Evolutionary conservation across 2,113 vertebrate genomes (phyloP), one percentile per base, ranked within the genome.

Genomic region (Vimba vimba): DNA sequence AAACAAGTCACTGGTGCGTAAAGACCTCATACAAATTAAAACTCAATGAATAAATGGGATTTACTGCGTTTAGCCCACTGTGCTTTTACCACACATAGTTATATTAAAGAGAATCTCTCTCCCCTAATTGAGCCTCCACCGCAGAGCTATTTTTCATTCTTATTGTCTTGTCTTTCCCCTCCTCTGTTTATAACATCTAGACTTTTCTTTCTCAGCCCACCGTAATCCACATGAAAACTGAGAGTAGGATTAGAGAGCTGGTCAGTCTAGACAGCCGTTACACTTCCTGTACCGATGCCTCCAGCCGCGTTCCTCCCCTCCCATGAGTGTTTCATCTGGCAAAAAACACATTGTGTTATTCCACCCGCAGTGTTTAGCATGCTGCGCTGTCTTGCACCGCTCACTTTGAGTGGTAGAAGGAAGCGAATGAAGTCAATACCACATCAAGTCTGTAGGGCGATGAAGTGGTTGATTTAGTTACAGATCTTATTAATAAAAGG

Each of bases 231-330:
- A 77, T 82, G 73, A 47, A 87, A 39, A 64, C 59, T 76, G 86
- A 79, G 79, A 43, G 78, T 79, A 84, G 74, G 88, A 87, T 79
- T 76, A 87, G 79, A 85, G 75, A 76, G 33, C 57, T 80, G 86
- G 79, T 47, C 85, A 77, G 79, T 89, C 79, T 89, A 85, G 83
- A 86, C 77, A 86, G 50, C 47, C 47, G 36, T 85, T 84, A 86
- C 86, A 80, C 85, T 39, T 82, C 69, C 75, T 75, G 76, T 84
- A 55, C 77, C 27, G n/a, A 23, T 45, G 69, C 85, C 85, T 27
- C 62, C 43, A 86, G 82, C 85, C 79, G 77, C 36, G 77, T 83
- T 83, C 74, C 45, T 33, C 55, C 43, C 64, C 74, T 87, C 73
- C 73, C 47, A 74, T 30, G 62, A 89, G 83, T 45, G 7, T 36